These are phyloP conservation scores for Todiramphus saurophagus DNA, from an alignment of 2,113 vertebrate species.

Conservation along the genomic window DNA sequence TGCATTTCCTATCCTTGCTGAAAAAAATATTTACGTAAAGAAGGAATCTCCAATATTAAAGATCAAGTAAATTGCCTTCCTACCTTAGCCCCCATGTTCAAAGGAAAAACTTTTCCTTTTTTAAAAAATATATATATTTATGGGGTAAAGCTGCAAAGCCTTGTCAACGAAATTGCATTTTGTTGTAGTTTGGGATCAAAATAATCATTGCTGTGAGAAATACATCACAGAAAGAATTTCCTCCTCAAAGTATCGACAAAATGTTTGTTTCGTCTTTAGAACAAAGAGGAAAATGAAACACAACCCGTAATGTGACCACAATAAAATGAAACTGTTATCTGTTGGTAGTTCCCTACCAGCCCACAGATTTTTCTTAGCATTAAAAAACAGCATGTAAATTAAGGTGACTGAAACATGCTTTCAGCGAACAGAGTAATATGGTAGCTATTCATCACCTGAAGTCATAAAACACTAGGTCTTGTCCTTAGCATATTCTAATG, in stretches of 20 bases:
- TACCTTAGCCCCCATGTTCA: background rate
- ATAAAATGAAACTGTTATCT: conserved; percentile 75
- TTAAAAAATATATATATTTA: background rate
- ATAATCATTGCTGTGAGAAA: conserved; percentile 15
- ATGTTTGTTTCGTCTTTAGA: background rate
- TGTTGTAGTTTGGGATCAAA: background rate
- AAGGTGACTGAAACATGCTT: conserved; percentile 92
- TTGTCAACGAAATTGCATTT: background rate
- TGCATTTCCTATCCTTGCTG: background rate
- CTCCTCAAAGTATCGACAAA: background rate
- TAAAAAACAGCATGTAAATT: conserved; percentile 90
- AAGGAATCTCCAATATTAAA: background rate
- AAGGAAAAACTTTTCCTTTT: background rate
- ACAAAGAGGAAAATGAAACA: conserved; percentile 44
- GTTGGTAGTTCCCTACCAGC: conserved; percentile 72
- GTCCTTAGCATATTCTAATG: conserved; percentile 99
- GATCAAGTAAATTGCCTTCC: background rate
- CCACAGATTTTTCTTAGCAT: conserved; percentile 82
- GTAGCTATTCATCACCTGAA: conserved; percentile 98
- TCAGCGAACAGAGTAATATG: conserved; percentile 84
- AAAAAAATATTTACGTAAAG: background rate
- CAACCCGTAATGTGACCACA: conserved; percentile 41
- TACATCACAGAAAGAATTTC: background rate
- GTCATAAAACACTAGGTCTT: conserved; percentile 90
- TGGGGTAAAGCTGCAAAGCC: background rate